A percentile compares a stretch with the other conserved stretches of the same genome.
These are phyloP conservation scores for Crossaster papposus DNA, from an alignment of 53 echinoderm and acorn worm species.

Conservation along the genomic window DNA sequence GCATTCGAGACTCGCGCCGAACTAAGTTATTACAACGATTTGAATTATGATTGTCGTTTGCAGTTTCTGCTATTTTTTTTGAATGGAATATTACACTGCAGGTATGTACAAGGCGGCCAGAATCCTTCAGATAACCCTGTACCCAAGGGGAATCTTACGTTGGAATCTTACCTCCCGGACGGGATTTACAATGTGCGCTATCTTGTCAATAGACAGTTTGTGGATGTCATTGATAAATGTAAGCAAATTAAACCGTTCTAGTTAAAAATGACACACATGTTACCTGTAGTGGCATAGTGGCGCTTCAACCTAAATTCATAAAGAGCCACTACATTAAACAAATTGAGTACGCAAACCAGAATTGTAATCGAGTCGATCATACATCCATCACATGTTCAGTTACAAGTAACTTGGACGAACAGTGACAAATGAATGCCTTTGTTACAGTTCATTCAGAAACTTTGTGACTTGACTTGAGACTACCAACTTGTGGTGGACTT, in stretches of 20 bases:
- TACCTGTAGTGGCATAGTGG: no score
- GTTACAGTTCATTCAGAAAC: not conserved
- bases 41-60: not conserved
- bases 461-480: not conserved
- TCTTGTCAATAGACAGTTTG: slow-evolving; percentile 76
- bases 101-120: slow-evolving; percentile 77
- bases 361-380: no score
- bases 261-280: no score
- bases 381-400: no score
- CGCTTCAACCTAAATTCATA: no score
- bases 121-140: slow-evolving; percentile 68
- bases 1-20: not conserved
- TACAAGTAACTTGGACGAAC: no score
- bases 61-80: not conserved
- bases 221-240: slow-evolving; percentile 67
- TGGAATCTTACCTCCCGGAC: slow-evolving; percentile 71
- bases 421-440: no score
- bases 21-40: not conserved
- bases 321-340: no score
- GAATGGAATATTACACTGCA: not conserved
- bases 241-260: slow-evolving; percentile 2
- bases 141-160: slow-evolving; percentile 47
- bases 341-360: no score
- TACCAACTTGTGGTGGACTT: no score
- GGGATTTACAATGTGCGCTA: slow-evolving; percentile 73